A percentile compares a stretch with the other conserved stretches of the same genome.
Evolutionary conservation across 2,888 invertebrate genomes (phyloP).

Genomic region (Megalurothrips usitatus): DNA sequence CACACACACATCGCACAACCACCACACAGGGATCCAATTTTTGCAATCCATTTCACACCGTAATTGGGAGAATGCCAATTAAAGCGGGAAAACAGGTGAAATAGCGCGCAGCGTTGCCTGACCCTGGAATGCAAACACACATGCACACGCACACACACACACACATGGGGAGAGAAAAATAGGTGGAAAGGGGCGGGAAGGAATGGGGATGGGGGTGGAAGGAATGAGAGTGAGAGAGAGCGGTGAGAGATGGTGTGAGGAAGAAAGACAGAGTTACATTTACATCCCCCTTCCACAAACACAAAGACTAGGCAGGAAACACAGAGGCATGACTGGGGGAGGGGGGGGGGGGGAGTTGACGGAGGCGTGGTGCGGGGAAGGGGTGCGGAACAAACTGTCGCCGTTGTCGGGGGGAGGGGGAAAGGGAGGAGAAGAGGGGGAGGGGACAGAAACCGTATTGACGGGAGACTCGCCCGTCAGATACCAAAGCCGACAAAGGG

Average conservation of each 20-base stretch:
- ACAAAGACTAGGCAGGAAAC: background rate
- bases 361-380: background rate
- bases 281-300: background rate
- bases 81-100: conserved; percentile 21
- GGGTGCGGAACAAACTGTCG: background rate
- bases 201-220: no score
- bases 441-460: conserved; percentile 21
- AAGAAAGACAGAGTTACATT: no score
- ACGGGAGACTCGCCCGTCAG: conserved; percentile 2
- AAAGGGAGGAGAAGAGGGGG: background rate
- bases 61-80: conserved; percentile 5
- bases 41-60: background rate
- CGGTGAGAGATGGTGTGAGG: no score
- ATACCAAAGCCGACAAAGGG: conserved; percentile 20
- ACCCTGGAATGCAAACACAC: conserved; percentile 7
- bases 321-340: background rate
- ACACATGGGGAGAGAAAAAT: no score
- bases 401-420: background rate
- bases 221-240: no score
- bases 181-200: no score
- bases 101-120: background rate
- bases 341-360: background rate
- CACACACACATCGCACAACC: background rate
- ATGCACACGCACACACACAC: background rate
- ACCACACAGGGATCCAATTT: background rate